Percentiles rank a stretch among this genome's conserved stretches.
phyloP scores from a whole-genome alignment of 2,113 vertebrate species.

The Puffinus mauretanicus region DNA sequence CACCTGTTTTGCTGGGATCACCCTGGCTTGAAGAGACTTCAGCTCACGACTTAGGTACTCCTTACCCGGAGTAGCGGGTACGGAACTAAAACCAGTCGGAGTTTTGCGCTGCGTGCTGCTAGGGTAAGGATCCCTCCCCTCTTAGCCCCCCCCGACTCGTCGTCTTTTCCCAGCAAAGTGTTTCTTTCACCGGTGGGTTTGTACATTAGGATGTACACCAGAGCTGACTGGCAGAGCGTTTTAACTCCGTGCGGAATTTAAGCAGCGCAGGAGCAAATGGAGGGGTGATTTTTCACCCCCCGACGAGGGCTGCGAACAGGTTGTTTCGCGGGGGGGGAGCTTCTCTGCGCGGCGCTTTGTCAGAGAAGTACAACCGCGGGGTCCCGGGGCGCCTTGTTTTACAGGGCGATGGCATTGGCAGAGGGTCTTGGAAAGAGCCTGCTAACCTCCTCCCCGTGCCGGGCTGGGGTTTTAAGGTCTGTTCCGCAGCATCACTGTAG shows the following conservation, averaged over 20 bases:
- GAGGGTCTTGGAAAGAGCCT: background rate
- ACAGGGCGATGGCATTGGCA: background rate
- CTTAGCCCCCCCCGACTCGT: background rate
- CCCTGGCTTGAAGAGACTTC: background rate
- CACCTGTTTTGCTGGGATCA: background rate
- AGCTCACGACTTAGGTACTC: background rate
- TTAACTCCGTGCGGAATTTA: background rate
- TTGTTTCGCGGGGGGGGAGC: background rate
- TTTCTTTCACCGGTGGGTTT: background rate
- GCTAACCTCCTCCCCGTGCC: background rate
- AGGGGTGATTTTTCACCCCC: background rate
- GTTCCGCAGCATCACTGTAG: background rate
- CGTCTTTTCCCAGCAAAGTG: background rate
- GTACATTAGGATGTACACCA: background rate
- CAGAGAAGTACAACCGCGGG: background rate
- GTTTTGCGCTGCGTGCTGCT: background rate
- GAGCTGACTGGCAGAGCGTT: background rate
- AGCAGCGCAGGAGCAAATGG: background rate
- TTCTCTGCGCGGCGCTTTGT: background rate
- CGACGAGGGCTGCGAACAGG: background rate
- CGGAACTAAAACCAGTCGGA: background rate
- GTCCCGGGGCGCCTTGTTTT: background rate
- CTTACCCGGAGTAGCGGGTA: background rate
- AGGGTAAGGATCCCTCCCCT: background rate
- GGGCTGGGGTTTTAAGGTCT: background rate